Evolutionary conservation across 64 coral and sea anemone genomes (phyloP).

Genomic region (Pocillopora verrucosa): DNA sequence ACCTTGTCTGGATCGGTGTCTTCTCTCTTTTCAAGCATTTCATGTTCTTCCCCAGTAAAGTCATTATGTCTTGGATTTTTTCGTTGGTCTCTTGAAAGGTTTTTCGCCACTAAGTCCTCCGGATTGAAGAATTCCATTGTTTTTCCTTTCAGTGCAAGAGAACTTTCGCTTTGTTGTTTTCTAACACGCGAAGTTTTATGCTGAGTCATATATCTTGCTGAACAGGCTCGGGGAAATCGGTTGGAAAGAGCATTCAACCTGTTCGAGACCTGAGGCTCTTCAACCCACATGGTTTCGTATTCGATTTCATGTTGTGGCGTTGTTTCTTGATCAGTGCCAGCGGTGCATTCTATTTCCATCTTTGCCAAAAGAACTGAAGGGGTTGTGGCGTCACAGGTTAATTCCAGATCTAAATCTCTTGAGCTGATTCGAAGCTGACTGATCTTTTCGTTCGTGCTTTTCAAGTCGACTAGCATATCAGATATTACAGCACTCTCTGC

Average conservation of each 20-base stretch:
- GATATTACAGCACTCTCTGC: constrained; percentile 49
- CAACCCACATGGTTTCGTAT: constrained; percentile 52
- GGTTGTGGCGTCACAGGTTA: background rate
- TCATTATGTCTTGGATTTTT: background rate
- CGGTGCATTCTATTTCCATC: background rate
- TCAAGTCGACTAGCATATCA: constrained; percentile 52
- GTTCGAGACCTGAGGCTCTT: constrained; percentile 34
- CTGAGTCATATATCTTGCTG: constrained; percentile 14
- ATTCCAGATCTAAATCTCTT: constrained; percentile 16
- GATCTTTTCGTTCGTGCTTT: constrained; percentile 6
- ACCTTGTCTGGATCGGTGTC: background rate
- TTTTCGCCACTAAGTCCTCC: constrained; percentile 28
- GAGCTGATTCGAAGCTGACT: constrained; percentile 15
- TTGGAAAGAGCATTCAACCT: background rate
- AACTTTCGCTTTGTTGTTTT: constrained; percentile 30
- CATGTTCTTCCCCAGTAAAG: background rate
- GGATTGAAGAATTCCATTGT: constrained; percentile 55
- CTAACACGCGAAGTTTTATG: constrained; percentile 19
- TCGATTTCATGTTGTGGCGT: background rate
- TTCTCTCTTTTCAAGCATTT: background rate
- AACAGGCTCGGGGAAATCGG: background rate
- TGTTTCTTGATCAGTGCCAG: background rate
- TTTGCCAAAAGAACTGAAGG: background rate
- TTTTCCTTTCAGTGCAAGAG: constrained; percentile 54
- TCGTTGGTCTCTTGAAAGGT: background rate